Evolutionary conservation across 2,888 invertebrate species (phyloP), one percentile per base, ranked within the genome.

Genomic region (Lacanobia oleracea): DNA sequence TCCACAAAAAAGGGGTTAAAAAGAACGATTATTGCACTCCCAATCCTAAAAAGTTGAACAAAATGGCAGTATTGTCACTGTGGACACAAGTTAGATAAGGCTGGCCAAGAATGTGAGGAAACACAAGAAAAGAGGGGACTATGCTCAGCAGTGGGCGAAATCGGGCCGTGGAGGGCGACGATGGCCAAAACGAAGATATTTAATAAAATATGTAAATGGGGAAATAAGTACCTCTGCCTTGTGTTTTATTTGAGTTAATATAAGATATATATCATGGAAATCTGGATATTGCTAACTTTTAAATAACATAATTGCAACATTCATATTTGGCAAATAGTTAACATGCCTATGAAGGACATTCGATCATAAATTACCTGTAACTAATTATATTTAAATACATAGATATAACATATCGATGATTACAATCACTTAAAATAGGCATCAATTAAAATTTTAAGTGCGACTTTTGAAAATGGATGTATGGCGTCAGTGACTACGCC

Each of bases 361-460:
- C 14, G 6, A 21, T 40, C 23, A 48, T 2, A 56, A 27, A 27
- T 23, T 16, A 45, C 8, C n/a, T n/a, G 33, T 56, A 4, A 45
- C 14, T 14, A 57, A 33, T 1, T 33, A 21, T 10, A 51, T 43
- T 76, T 8, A 60, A 60, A 60, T 0, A 2, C 5, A 18, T 6
- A 33, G 33, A 6, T 33, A 33, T 37, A 23, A 27, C 16, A 45
- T 57, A 37, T 3, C 27, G 7, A 21, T 62, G 2, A 14, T 40
- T 0, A 2, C 12, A 56, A 69, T 45, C 56, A 62, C 71, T 57
- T 27, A 57, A 59, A 71, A 59, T 48, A 62, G 61, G 21, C 18
- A 10, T 51, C n/a, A 21, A 57, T 57, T 57, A 40, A 78, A 51
- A 57, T 56, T 33, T 50, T 43, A 43, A 67, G 48, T 77, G 59